phyloP scores from a whole-genome alignment of 2,113 vertebrate genomes.

The Saguinus midas region DNA sequence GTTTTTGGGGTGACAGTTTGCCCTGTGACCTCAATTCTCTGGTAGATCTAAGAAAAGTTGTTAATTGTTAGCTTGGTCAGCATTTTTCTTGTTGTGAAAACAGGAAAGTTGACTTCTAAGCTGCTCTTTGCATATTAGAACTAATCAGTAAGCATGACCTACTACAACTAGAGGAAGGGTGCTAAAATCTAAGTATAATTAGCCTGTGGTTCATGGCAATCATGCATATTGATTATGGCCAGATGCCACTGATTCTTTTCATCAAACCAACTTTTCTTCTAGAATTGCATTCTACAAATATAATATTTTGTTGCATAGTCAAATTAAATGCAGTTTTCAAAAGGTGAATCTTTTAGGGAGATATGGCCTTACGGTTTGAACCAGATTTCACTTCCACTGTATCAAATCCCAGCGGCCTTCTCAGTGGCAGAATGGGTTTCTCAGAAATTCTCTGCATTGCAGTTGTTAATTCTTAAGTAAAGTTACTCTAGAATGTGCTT shows the following conservation, averaged over 20 bases:
- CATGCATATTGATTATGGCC: not conserved
- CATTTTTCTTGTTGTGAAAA: constrained; percentile 2
- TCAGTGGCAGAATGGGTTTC: not conserved
- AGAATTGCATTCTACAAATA: not conserved
- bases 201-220: not conserved
- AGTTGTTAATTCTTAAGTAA: not conserved
- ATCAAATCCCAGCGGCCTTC: not conserved
- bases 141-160: not conserved
- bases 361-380: not conserved
- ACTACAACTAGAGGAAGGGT: not conserved
- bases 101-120: not conserved
- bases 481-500: constrained; percentile 39
- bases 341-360: not conserved
- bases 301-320: not conserved
- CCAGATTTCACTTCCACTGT: not conserved
- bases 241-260: not conserved
- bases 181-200: not conserved
- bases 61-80: not conserved
- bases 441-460: constrained; percentile 3
- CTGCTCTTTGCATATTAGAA: not conserved
- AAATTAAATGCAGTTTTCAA: constrained; percentile 1
- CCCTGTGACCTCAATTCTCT: not conserved
- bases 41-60: not conserved
- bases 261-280: not conserved
- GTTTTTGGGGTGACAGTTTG: not conserved